A percentile compares a stretch with the other conserved stretches of the same genome.
phyloP scores from a whole-genome alignment of 2,888 invertebrate genomes.

The Oxystoma pomonae region DNA sequence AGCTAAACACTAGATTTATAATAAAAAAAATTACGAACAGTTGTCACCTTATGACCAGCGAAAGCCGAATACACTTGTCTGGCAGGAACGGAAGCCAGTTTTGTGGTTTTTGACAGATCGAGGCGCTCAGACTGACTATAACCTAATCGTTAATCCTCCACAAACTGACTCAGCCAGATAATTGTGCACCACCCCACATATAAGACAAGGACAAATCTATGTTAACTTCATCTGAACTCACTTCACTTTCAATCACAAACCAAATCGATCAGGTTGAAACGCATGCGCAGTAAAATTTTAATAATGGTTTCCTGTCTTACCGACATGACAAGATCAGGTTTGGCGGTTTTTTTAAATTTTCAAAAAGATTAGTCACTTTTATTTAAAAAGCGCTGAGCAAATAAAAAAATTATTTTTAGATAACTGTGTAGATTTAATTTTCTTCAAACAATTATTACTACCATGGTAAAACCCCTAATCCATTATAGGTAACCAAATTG shows the following conservation, averaged over 20 bases:
- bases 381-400: background rate
- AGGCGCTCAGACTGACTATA: background rate
- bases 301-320: no score
- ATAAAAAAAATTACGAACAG: conserved; percentile 29
- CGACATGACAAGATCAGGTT: no score
- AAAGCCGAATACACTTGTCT: conserved; percentile 37
- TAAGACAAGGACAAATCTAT: no score
- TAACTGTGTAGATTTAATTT: no score
- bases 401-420: background rate
- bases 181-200: no score
- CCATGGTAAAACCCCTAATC: no score
- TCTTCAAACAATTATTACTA: no score
- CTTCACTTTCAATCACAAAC: background rate
- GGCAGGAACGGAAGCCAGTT: conserved; percentile 35
- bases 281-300: background rate
- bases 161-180: no score
- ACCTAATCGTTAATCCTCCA: no score
- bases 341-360: background rate
- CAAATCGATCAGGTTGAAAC: background rate
- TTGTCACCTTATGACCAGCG: conserved; percentile 42
- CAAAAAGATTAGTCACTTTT: background rate
- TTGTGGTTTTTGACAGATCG: background rate
- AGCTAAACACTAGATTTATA: conserved; percentile 38
- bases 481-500: no score
- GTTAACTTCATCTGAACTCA: no score